Evolutionary conservation across 2,888 invertebrate species (phyloP).

Genomic region (Clostera curtula): DNA sequence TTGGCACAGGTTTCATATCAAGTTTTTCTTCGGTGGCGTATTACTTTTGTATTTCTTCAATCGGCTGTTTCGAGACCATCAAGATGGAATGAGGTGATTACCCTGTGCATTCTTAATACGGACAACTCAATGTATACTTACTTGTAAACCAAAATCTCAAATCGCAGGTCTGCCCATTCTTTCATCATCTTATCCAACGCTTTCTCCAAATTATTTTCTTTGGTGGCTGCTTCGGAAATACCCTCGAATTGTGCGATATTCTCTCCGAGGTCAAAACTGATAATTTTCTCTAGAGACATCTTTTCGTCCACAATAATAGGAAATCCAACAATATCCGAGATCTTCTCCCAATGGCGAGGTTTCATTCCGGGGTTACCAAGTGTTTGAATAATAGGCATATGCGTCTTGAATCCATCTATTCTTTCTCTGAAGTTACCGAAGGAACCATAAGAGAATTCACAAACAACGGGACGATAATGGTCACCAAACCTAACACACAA

Average conservation of each 20-base stretch:
- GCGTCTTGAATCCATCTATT: slow-evolving; percentile 91
- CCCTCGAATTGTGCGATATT: slow-evolving; percentile 91
- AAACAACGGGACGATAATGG: neutral
- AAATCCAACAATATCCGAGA: slow-evolving; percentile 96
- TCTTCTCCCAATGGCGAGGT: slow-evolving; percentile 93
- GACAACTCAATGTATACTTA: too few species aligned
- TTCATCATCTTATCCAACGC: slow-evolving; percentile 90
- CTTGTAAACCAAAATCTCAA: slow-evolving; percentile 84
- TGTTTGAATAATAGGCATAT: slow-evolving; percentile 93
- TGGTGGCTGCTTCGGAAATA: slow-evolving; percentile 96
- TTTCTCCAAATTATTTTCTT: slow-evolving; percentile 94
- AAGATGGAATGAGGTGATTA: too few species aligned
- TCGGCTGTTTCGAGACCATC: too few species aligned
- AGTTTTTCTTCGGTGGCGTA: too few species aligned
- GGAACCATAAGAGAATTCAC: neutral
- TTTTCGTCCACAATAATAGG: slow-evolving; percentile 90
- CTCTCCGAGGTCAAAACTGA: slow-evolving; percentile 92
- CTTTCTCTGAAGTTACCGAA: slow-evolving; percentile 73
- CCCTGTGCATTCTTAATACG: neutral
- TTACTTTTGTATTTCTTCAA: too few species aligned
- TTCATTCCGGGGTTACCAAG: slow-evolving; percentile 97
- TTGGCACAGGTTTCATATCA: too few species aligned
- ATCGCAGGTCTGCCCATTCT: slow-evolving; percentile 91
- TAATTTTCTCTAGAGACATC: slow-evolving; percentile 86
- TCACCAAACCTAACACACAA: too few species aligned